Evolutionary conservation across 2,797 vertebrate species (phyloP).

Genomic region (Denticeps clupeoides): DNA sequence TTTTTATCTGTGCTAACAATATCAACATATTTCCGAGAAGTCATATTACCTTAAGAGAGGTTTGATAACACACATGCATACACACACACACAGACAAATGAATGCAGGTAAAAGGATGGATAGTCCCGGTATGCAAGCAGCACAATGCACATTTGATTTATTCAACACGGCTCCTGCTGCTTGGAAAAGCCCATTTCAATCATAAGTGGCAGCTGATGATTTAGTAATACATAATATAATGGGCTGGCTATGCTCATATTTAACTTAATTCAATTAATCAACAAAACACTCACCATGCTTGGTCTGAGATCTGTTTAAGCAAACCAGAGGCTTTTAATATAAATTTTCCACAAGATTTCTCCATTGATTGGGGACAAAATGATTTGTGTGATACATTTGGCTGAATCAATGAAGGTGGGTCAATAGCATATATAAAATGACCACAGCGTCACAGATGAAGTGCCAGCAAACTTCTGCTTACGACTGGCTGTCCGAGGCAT

Average conservation of each 20-base stretch:
- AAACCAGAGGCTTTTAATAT: slow-evolving; percentile 88
- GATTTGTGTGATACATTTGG: slow-evolving; percentile 99
- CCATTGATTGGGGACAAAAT: slow-evolving; percentile 93
- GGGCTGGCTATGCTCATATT: slow-evolving; percentile 86
- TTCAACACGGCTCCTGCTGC: slow-evolving; percentile 63
- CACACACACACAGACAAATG: slow-evolving; percentile 1
- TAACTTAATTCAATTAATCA: slow-evolving; percentile 98
- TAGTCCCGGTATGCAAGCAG: slow-evolving; percentile 59
- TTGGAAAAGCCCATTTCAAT: slow-evolving; percentile 92
- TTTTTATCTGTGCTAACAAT: too few species aligned
- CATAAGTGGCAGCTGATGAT: slow-evolving; percentile 92
- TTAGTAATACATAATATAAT: slow-evolving; percentile 96
- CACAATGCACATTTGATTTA: slow-evolving; percentile 88
- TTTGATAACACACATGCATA: not conserved
- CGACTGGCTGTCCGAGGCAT: slow-evolving; percentile 43
- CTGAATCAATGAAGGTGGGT: slow-evolving; percentile 80
- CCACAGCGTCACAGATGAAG: slow-evolving; percentile 52
- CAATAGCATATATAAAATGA: slow-evolving; percentile 80
- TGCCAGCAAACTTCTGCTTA: slow-evolving; percentile 69
- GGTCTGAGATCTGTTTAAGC: slow-evolving; percentile 78
- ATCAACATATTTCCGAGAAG: too few species aligned
- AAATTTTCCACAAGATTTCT: slow-evolving; percentile 99
- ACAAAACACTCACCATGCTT: slow-evolving; percentile 90
- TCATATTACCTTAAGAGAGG: too few species aligned
- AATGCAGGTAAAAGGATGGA: slow-evolving; percentile 11